These are phyloP conservation scores for Cetoscarus ocellatus DNA, from an alignment of 2,797 vertebrate species.

Conservation along the genomic window DNA sequence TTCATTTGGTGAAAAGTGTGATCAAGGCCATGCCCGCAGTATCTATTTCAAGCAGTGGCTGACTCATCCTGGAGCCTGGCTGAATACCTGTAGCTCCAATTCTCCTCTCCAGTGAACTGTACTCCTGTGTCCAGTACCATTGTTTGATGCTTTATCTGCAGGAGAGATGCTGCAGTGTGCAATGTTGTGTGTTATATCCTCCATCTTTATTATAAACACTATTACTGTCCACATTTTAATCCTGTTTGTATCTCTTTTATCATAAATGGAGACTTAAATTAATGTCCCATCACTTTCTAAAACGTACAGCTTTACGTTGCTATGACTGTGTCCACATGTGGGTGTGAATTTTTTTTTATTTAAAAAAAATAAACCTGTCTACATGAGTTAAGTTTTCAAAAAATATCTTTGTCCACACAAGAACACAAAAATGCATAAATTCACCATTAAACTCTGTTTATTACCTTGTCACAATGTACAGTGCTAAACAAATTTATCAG, in stretches of 20 bases:
- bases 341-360: too few species aligned
- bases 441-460: too few species aligned
- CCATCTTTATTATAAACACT: not conserved
- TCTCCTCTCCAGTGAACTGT: slow-evolving; percentile 63
- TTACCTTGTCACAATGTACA: too few species aligned
- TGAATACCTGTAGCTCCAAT: slow-evolving; percentile 66
- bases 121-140: slow-evolving; percentile 35
- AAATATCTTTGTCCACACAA: too few species aligned
- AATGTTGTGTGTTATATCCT: not conserved
- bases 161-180: not conserved
- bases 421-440: too few species aligned
- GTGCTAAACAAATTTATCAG: too few species aligned
- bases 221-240: not conserved
- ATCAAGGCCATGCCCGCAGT: slow-evolving; percentile 77
- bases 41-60: slow-evolving; percentile 80
- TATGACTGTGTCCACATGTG: too few species aligned
- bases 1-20: slow-evolving; percentile 80
- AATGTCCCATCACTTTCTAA: too few species aligned
- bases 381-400: too few species aligned
- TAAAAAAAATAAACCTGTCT: too few species aligned
- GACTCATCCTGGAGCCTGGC: slow-evolving; percentile 72
- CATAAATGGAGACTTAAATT: too few species aligned
- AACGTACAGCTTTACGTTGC: too few species aligned
- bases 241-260: not conserved
- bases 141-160: slow-evolving; percentile 16